Conservation (phyloP, 2,888 invertebrate genomes). For the Monochamus alternatus region DNA sequence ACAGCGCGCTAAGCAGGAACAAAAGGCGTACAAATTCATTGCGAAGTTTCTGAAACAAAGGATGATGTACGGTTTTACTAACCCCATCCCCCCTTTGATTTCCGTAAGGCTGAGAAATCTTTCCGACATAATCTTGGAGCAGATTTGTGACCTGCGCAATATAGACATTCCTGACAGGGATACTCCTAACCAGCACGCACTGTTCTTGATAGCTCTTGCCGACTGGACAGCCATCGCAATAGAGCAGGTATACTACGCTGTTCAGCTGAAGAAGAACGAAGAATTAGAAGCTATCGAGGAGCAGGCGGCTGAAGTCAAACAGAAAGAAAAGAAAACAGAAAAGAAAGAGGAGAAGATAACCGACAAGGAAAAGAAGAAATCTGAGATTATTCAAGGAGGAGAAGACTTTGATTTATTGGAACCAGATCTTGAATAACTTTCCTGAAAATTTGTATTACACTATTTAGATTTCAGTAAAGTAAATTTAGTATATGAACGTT, state of each 20-base stretch:
- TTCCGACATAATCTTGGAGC: slow-evolving; percentile 74
- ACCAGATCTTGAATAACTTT: slow-evolving; percentile 6
- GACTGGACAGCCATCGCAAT: slow-evolving; percentile 68
- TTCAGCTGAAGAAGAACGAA: slow-evolving; percentile 64
- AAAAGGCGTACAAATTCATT: slow-evolving; percentile 49
- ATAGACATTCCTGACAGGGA: slow-evolving; percentile 83
- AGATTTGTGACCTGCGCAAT: slow-evolving; percentile 82
- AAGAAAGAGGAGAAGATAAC: background rate
- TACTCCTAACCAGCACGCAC: slow-evolving; percentile 54
- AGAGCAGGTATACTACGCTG: slow-evolving; percentile 65
- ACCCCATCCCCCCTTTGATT: slow-evolving; percentile 72
- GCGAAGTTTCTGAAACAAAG: slow-evolving; percentile 48
- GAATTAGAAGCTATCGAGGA: slow-evolving; percentile 60
- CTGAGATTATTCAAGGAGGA: background rate
- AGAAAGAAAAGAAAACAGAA: background rate
- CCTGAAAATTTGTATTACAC: background rate
- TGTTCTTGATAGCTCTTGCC: slow-evolving; percentile 63
- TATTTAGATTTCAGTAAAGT: too few relatives aligned
- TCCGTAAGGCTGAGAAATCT: slow-evolving; percentile 74
- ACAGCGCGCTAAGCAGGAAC: slow-evolving; percentile 41
- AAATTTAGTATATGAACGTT: too few relatives aligned
- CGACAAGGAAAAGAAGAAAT: background rate
- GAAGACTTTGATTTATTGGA: background rate
- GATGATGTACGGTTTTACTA: slow-evolving; percentile 63
- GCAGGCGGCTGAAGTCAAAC: background rate